These are phyloP conservation scores for Zeugodacus cucurbitae DNA, from an alignment of 1,140 invertebrate genomes.

Conservation along the genomic window DNA sequence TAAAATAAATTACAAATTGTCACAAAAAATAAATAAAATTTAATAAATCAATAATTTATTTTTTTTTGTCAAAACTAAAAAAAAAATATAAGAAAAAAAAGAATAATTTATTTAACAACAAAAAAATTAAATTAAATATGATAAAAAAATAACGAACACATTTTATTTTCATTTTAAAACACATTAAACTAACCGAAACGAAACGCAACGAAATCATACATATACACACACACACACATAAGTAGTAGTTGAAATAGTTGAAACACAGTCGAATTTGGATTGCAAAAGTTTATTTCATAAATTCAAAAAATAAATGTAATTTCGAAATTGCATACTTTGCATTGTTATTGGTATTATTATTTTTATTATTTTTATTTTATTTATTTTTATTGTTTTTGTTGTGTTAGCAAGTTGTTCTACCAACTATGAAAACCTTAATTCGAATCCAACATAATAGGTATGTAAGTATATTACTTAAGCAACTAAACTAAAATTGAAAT, in stretches of 20 bases:
- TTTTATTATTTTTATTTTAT: not conserved
- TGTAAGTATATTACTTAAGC: not conserved
- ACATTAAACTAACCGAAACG: not conserved
- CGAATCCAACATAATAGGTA: not conserved
- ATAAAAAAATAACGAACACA: no score
- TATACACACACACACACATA: not conserved
- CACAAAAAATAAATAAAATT: no score
- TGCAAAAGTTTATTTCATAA: slow-evolving; percentile 29
- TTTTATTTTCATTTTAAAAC: no score
- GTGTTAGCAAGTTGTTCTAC: slow-evolving; percentile 16
- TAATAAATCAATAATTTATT: no score
- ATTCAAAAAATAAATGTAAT: slow-evolving; percentile 7
- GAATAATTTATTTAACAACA: no score
- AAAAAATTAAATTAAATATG: no score
- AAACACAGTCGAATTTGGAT: slow-evolving; percentile 13
- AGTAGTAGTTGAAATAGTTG: not conserved
- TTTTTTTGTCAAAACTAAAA: no score
- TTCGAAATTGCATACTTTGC: not conserved
- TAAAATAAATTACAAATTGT: no score
- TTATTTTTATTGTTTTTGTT: not conserved
- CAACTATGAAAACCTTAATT: slow-evolving; percentile 24
- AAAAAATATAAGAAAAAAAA: no score
- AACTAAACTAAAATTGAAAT: slow-evolving; percentile 23
- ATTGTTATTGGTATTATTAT: not conserved
- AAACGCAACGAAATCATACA: not conserved